Evolutionary conservation across 2,113 vertebrate species (phyloP).

Genomic region (Neofelis nebulosa): DNA sequence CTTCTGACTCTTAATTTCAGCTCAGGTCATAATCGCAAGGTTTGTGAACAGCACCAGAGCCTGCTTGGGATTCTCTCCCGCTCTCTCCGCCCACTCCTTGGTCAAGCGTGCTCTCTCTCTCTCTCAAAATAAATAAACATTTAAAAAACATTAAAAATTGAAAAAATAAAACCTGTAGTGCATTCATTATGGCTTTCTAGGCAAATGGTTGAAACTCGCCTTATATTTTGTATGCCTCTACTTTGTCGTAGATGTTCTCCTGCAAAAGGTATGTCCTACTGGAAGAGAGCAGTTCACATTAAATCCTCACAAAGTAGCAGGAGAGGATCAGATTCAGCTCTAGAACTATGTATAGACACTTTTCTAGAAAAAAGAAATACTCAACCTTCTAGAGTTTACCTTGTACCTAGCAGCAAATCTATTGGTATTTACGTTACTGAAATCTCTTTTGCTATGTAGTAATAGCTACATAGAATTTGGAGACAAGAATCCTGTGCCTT

Average conservation of each 20-base stretch:
- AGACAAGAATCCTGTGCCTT: background rate
- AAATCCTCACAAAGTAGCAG: background rate
- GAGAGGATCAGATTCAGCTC: background rate
- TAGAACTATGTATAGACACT: background rate
- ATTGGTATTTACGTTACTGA: background rate
- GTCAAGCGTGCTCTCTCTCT: too few relatives aligned
- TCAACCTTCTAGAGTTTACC: background rate
- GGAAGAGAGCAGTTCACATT: background rate
- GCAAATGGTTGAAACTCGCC: background rate
- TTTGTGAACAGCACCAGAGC: too few relatives aligned
- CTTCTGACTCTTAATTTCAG: too few relatives aligned
- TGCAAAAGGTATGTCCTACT: constrained; percentile 21
- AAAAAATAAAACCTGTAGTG: background rate
- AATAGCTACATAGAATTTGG: background rate
- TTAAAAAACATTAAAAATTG: too few relatives aligned
- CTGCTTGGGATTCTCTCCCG: too few relatives aligned
- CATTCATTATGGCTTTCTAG: background rate
- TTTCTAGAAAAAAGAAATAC: background rate
- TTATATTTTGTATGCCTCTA: background rate
- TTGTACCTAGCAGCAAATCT: background rate
- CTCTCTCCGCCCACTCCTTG: too few relatives aligned
- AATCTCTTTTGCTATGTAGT: background rate
- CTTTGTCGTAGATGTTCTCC: background rate
- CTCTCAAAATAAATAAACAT: too few relatives aligned
- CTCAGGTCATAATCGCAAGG: too few relatives aligned